phyloP scores from a whole-genome alignment of 2,113 vertebrate species.

The Phrynosoma platyrhinos region DNA sequence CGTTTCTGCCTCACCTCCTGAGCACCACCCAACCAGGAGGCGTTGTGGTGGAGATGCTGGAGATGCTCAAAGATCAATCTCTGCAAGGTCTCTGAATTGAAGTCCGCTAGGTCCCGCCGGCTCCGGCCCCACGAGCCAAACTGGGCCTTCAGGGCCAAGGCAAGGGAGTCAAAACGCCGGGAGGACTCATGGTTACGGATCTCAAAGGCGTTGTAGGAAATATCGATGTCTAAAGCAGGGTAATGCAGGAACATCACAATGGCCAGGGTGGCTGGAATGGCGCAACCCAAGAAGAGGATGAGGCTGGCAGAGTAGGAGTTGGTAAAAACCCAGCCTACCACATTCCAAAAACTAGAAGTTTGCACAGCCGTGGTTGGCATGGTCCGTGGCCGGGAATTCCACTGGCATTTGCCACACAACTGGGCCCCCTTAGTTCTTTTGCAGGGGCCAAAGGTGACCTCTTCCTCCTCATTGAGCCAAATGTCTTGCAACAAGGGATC shows the following conservation, averaged over 20 bases:
- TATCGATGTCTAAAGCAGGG: constrained; percentile 95
- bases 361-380: constrained; percentile 36
- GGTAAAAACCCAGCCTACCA: constrained; percentile 91
- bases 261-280: constrained; percentile 87
- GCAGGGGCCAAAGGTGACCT: constrained; percentile 54
- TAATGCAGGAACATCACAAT: constrained; percentile 92
- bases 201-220: constrained; percentile 98
- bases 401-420: constrained; percentile 70
- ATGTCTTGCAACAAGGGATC: constrained; percentile 87
- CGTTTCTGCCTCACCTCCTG: constrained; percentile 22
- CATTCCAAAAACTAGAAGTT: constrained; percentile 82
- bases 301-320: constrained; percentile 86
- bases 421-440: constrained; percentile 56
- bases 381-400: constrained; percentile 58
- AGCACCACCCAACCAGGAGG: background rate
- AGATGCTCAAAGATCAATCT: constrained; percentile 87
- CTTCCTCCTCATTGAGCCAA: constrained; percentile 82
- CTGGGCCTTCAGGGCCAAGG: constrained; percentile 92
- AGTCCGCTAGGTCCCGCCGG: constrained; percentile 86
- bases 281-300: constrained; percentile 85
- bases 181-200: constrained; percentile 96
- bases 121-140: constrained; percentile 94
- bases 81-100: constrained; percentile 83
- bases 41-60: constrained; percentile 72
- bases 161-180: constrained; percentile 91